Evolutionary conservation across 2,113 vertebrate species (phyloP), one percentile per base, ranked within the genome.

Genomic region (Gadus macrocephalus): DNA sequence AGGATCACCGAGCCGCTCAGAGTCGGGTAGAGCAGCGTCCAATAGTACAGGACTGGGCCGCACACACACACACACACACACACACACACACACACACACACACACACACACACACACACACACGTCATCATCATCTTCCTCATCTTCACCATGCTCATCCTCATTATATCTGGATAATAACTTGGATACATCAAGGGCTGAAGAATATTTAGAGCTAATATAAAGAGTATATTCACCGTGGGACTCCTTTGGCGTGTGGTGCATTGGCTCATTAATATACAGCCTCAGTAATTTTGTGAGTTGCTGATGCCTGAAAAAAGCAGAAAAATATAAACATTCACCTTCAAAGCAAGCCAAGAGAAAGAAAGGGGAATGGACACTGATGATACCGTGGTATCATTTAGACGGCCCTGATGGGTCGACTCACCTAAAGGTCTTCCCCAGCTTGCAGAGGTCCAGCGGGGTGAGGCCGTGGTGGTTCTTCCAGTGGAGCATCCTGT

Each of bases 221-320:
- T 15, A 22, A 62, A 62, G 20, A 62, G 25, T 19, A 73, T 65
- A 75, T 53, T 73, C 88, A 93, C 93, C 87, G 67, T 84, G 69
- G 14, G 91, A 91, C 59, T 92, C 90, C 67, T 42, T 83, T 65
- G 91, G 91, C 72, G 86, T 91, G 75, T 83, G 77, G 78, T 91
- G 74, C 64, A 83, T 70, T 72, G 89, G 88, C 74, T 88, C 80
- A 59, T 75, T 84, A 71, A 84, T 87, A 74, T 90, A 90, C 22
- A 67, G 80, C 68, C 49, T 82, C 80, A 93, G 84, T 73, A 93
- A 82, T 81, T 89, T 91, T 65, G 80, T 86, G 59, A 93, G 89
- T 74, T 93, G 89, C 81, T 91, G 85, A 88, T 93, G 92, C 83
- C 92, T 93, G 63, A 11, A 85, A 72, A 76, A 82, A 84, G 78